Evolutionary conservation across 2,888 invertebrate species (phyloP).

Genomic region (Drosophila barbarae): DNA sequence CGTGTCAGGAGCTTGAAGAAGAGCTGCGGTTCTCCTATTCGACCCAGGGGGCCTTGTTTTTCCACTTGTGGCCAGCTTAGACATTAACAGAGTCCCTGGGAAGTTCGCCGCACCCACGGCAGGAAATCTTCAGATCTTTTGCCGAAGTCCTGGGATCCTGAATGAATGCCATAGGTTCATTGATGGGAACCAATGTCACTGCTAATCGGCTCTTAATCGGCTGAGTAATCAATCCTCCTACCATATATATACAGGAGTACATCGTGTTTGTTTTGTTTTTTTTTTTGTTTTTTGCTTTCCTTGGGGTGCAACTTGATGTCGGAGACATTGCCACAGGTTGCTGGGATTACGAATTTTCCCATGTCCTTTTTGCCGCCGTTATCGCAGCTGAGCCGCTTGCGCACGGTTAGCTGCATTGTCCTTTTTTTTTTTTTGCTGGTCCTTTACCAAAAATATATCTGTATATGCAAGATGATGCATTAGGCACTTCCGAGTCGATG

Average conservation of each 20-base stretch:
- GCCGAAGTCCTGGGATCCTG: slow-evolving; percentile 26
- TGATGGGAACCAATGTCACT: slow-evolving; percentile 57
- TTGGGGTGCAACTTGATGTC: slow-evolving; percentile 59
- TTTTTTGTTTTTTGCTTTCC: too few species aligned
- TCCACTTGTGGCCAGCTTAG: slow-evolving; percentile 71
- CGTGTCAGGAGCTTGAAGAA: too few species aligned
- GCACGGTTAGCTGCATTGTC: slow-evolving; percentile 77
- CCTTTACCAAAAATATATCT: slow-evolving; percentile 34
- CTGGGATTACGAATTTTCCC: slow-evolving; percentile 49
- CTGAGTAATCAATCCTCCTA: slow-evolving; percentile 64
- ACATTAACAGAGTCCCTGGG: slow-evolving; percentile 28
- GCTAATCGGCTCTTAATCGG: slow-evolving; percentile 59
- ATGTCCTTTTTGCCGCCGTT: slow-evolving; percentile 77
- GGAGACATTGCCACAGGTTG: slow-evolving; percentile 72
- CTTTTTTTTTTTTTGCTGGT: slow-evolving; percentile 46
- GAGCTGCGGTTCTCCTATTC: not conserved
- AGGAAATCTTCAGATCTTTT: slow-evolving; percentile 50
- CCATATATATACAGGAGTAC: slow-evolving; percentile 5
- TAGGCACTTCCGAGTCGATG: slow-evolving; percentile 61
- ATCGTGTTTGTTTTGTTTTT: slow-evolving; percentile 19
- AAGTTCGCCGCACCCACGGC: slow-evolving; percentile 27
- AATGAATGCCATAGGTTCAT: slow-evolving; percentile 37
- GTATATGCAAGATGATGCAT: slow-evolving; percentile 68
- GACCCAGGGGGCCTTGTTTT: slow-evolving; percentile 18
- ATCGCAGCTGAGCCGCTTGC: slow-evolving; percentile 76